phyloP scores from a whole-genome alignment of 2,888 invertebrate species.

The Creontiades dilutus region DNA sequence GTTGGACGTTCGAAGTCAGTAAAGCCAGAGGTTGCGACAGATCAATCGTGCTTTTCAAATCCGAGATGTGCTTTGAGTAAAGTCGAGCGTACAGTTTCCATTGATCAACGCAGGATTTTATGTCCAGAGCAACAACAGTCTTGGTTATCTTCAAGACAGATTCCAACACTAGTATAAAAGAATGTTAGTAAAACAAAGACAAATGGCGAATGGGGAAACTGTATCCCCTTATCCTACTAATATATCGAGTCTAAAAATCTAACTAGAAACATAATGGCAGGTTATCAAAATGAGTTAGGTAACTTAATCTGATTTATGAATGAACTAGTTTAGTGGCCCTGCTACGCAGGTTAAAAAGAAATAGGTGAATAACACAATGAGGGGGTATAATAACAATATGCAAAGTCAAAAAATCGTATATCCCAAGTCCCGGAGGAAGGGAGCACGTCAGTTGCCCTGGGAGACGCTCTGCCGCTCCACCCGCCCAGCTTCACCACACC shows the following conservation, averaged over 20 bases:
- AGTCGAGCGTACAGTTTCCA: constrained; percentile 61
- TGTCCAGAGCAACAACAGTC: constrained; percentile 55
- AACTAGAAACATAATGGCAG: neutral
- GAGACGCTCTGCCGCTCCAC: too few species aligned
- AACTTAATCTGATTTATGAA: too few species aligned
- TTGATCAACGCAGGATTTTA: constrained; percentile 60
- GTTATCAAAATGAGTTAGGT: too few species aligned
- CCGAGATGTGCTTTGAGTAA: constrained; percentile 41
- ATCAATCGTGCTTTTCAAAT: constrained; percentile 38
- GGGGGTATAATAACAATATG: too few species aligned
- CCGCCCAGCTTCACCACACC: too few species aligned
- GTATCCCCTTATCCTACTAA: neutral
- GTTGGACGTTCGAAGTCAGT: constrained; percentile 2
- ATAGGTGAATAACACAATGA: too few species aligned
- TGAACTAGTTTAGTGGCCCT: too few species aligned
- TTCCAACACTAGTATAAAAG: constrained; percentile 50
- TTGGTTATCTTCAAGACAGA: constrained; percentile 31
- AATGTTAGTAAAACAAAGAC: neutral
- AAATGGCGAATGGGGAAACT: neutral
- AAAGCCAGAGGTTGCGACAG: constrained; percentile 34
- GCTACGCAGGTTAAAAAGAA: too few species aligned
- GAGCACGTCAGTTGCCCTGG: too few species aligned
- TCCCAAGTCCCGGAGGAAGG: too few species aligned
- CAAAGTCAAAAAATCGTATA: too few species aligned
- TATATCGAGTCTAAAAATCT: neutral